Base-by-base conservation (phyloP, 2,113 vertebrate genomes). In the Strix uralensis region DNA sequence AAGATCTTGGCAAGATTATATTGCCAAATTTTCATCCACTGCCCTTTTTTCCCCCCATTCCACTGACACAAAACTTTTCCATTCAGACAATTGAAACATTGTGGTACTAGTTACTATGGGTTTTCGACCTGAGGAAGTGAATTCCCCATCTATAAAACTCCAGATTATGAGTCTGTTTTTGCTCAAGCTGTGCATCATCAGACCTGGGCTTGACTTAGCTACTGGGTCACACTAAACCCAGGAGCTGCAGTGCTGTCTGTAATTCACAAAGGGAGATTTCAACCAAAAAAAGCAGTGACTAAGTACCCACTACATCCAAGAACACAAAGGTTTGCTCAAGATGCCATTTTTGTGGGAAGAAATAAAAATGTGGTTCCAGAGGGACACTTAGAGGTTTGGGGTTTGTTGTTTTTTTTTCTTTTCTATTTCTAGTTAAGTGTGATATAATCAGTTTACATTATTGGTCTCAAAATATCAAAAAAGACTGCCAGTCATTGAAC, bases 311-410 rank as follows among this genome's bases (percentile, higher is more conserved):
- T 13, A 26, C 13, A 44, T 62, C 6, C 10, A 73, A 84, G 34
- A 5, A 6, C 11, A 15, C 11, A 59, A 75, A 72, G 9, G 55
- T 40, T 63, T 47, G 6, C 2, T 88, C 52, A 44, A 47, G 26
- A 13, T 73, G 16, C 4, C 25, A 12, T 67, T 94, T 83, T 52
- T 0, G 1, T 7, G 12, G 9, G 15, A 63, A 80, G 34, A 42
- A 66, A 61, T n/a, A 70, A 59, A 82, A 66, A 69, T 20, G 8
- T 17, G 1, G 1, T 17, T 73, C 22, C 54, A 38, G 23, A n/a
- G 3, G 13, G 2, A 55, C 7, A n/a, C 4, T 17, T 70, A 12
- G 1, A 6, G 26, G 8, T 29, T 36, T n/a, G 1, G 20, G 20
- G 9, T 63, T 42, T 25, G 36, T 63, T 63, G 42, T 11, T 20